Evolutionary conservation across 2,797 vertebrate species (phyloP).

Genomic region (Chaunax sp.): DNA sequence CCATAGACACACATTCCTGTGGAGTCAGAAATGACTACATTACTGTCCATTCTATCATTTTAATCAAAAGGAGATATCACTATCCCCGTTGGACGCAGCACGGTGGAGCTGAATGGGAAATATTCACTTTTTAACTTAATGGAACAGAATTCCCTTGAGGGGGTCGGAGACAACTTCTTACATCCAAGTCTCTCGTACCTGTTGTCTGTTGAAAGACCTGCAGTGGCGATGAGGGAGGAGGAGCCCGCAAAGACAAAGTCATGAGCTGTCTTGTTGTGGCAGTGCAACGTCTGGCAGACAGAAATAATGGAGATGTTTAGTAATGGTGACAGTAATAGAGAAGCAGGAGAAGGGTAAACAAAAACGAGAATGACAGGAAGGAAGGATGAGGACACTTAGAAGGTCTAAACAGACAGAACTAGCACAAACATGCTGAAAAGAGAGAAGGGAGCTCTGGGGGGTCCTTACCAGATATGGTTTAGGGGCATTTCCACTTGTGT

Average conservation of each 20-base stretch:
- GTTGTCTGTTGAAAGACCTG: conserved; percentile 95
- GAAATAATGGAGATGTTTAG: conserved; percentile 39
- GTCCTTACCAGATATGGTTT: conserved; percentile 94
- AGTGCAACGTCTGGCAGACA: conserved; percentile 91
- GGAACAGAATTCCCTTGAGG: neutral
- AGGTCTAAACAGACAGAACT: conserved; percentile 2
- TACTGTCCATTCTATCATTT: conserved; percentile 7
- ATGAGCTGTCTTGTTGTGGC: conserved; percentile 97
- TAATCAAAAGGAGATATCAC: neutral
- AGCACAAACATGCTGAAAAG: neutral
- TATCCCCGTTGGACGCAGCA: neutral
- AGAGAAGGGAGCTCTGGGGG: neutral
- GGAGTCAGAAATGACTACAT: conserved; percentile 36
- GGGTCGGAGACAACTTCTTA: neutral
- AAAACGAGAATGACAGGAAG: conserved; percentile 21
- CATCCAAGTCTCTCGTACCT: conserved; percentile 78
- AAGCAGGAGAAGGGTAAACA: conserved; percentile 23
- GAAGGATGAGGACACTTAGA: conserved; percentile 11
- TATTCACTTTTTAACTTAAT: conserved; percentile 10
- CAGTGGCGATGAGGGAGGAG: conserved; percentile 95
- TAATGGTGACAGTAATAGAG: conserved; percentile 44
- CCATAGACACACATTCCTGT: conserved; percentile 97
- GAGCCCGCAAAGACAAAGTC: conserved; percentile 98
- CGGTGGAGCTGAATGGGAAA: neutral
- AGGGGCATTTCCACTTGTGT: conserved; percentile 90